These are phyloP conservation scores for Calidris pugnax DNA, from an alignment of 2,113 vertebrate genomes.

Conservation along the genomic window DNA sequence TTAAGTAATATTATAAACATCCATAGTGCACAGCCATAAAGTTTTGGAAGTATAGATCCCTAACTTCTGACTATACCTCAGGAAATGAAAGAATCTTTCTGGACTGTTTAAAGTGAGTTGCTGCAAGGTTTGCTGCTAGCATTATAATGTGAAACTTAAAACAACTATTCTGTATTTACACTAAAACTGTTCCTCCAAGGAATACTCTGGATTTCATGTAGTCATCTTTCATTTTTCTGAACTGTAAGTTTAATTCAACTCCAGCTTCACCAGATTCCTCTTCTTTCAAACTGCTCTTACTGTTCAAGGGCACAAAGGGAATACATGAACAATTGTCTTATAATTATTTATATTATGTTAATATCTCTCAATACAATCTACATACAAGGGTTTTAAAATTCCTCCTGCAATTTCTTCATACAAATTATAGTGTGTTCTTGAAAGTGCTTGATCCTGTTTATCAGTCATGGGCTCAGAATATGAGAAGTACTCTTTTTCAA, in stretches of 20 bases:
- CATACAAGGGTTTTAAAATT: neutral
- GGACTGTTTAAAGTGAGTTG: neutral
- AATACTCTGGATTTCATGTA: neutral
- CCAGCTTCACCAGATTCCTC: neutral
- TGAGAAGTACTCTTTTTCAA: neutral
- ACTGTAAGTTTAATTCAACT: neutral
- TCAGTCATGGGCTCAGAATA: neutral
- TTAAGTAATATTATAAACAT: neutral
- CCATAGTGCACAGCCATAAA: neutral
- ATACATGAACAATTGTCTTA: neutral
- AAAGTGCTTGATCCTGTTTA: neutral
- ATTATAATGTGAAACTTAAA: neutral
- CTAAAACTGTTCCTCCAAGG: neutral
- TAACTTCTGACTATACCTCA: neutral
- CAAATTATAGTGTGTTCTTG: neutral
- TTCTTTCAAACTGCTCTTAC: neutral
- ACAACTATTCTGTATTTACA: neutral
- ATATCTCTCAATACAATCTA: neutral
- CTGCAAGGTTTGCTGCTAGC: neutral
- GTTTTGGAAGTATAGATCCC: neutral
- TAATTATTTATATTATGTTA: neutral
- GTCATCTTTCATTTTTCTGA: neutral
- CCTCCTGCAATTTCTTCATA: neutral
- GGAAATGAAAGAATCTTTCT: neutral
- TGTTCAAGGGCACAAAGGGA: neutral